Conservation (phyloP, 1,140 invertebrate species). For the Macrosteles quadrilineatus region DNA sequence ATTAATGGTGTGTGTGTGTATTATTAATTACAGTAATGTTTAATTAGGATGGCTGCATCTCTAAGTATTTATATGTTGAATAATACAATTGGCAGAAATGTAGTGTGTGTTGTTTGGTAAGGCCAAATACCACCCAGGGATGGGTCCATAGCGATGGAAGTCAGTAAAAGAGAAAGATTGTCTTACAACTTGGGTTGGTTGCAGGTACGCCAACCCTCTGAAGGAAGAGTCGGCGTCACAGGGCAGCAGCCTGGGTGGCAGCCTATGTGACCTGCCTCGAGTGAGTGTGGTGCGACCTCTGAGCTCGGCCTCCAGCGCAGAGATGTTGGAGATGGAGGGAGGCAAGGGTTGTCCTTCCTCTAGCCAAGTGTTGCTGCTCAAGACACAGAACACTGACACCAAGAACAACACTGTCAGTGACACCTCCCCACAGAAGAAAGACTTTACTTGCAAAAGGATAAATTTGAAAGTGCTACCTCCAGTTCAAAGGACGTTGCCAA, state of each 20-base stretch:
- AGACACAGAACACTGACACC: conserved; percentile 73
- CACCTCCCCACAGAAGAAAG: conserved; percentile 69
- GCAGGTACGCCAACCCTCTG: conserved; percentile 60
- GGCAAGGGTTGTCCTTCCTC: conserved; percentile 48
- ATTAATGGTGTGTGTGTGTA: too few relatives aligned
- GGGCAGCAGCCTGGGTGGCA: conserved; percentile 44
- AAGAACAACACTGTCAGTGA: conserved; percentile 76
- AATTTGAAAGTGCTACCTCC: conserved; percentile 50
- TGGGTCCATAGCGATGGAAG: too few relatives aligned
- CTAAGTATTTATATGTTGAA: too few relatives aligned
- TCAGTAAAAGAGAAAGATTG: too few relatives aligned
- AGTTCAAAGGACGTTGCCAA: conserved; percentile 45
- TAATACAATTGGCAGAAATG: too few relatives aligned
- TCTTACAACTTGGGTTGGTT: too few relatives aligned
- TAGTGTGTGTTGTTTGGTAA: too few relatives aligned
- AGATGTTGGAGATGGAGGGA: conserved; percentile 62
- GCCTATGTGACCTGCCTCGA: conserved; percentile 43
- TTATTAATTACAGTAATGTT: too few relatives aligned
- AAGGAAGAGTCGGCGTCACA: conserved; percentile 49
- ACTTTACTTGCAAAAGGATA: conserved; percentile 73
- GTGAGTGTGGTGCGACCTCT: conserved; percentile 62
- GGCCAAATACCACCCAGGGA: too few relatives aligned
- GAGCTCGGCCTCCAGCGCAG: conserved; percentile 55
- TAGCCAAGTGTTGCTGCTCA: conserved; percentile 64
- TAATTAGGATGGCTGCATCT: too few relatives aligned